A percentile compares a stretch with the other conserved stretches of the same genome.
phyloP scores from a whole-genome alignment of 2,888 invertebrate species.

The Cataglyphis rosenhaueri region DNA sequence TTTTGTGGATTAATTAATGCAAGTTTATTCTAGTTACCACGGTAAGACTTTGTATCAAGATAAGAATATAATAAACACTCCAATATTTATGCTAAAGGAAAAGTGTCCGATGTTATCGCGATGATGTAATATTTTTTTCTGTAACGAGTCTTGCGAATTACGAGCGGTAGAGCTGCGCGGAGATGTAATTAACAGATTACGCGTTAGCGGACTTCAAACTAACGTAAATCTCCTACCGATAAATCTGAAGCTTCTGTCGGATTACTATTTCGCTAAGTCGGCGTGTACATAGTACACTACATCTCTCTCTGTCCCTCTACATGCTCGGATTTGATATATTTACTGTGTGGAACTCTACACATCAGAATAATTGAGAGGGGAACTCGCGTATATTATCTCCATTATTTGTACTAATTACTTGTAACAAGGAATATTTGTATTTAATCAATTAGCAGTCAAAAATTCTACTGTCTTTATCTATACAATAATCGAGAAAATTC shows the following conservation, averaged over 20 bases:
- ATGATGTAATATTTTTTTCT: conserved; percentile 15
- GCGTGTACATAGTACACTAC: not conserved
- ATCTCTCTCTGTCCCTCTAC: not conserved
- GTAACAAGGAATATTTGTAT: not conserved
- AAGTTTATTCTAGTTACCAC: conserved; percentile 28
- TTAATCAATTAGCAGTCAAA: not conserved
- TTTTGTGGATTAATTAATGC: conserved; percentile 10
- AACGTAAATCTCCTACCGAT: conserved; percentile 31
- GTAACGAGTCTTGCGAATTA: conserved; percentile 1
- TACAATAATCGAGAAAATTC: not conserved
- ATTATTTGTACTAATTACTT: not conserved
- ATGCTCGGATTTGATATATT: conserved; percentile 15
- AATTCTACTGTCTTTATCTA: too few relatives aligned
- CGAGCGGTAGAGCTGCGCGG: conserved; percentile 42
- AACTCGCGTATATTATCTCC: not conserved
- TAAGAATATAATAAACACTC: conserved; percentile 17
- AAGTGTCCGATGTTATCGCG: conserved; percentile 9
- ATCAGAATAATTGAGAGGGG: not conserved
- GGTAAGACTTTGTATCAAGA: not conserved
- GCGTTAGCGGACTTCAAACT: conserved; percentile 34
- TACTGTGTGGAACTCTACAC: not conserved
- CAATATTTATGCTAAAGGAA: conserved; percentile 34
- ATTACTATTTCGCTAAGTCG: conserved; percentile 33
- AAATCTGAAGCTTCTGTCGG: conserved; percentile 22
- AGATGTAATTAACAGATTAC: conserved; percentile 56